Conservation (phyloP, 2,113 vertebrate species). For the Grantiella picta region DNA sequence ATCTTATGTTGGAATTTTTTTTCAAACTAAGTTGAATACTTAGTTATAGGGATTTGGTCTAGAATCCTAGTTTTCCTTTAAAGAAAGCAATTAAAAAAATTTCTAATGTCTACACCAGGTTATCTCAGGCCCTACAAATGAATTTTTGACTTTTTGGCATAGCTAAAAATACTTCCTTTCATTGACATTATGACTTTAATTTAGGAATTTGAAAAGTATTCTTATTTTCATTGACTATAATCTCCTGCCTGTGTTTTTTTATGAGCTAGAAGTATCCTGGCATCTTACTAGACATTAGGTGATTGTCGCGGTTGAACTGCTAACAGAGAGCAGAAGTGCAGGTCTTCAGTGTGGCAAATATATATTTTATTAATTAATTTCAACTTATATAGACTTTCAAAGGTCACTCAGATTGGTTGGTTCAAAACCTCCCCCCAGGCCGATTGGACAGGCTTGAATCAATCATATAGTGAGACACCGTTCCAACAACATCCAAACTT, state of each 20-base stretch:
- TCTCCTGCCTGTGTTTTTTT: not conserved
- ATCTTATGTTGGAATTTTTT: not conserved
- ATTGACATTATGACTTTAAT: not conserved
- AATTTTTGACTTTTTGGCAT: not conserved
- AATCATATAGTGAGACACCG: no score
- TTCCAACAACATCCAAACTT: no score
- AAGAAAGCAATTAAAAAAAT: not conserved
- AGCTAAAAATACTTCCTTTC: not conserved
- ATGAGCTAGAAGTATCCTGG: not conserved
- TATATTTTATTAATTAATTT: no score
- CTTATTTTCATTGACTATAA: not conserved
- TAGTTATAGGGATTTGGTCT: not conserved
- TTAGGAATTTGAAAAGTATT: not conserved
- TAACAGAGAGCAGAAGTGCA: no score
- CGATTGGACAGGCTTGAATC: no score
- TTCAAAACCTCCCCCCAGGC: no score
- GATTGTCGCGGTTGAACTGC: no score
- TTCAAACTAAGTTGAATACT: not conserved
- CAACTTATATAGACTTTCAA: no score
- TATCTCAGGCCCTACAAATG: not conserved
- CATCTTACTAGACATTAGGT: not conserved
- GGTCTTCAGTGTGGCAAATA: no score
- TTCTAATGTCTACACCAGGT: not conserved
- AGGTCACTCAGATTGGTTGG: no score
- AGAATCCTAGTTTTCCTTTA: not conserved